Percentiles rank a stretch among this genome's conserved stretches.
phyloP scores from a whole-genome alignment of 2,797 vertebrate genomes.

The Sebastiscus tertius region DNA sequence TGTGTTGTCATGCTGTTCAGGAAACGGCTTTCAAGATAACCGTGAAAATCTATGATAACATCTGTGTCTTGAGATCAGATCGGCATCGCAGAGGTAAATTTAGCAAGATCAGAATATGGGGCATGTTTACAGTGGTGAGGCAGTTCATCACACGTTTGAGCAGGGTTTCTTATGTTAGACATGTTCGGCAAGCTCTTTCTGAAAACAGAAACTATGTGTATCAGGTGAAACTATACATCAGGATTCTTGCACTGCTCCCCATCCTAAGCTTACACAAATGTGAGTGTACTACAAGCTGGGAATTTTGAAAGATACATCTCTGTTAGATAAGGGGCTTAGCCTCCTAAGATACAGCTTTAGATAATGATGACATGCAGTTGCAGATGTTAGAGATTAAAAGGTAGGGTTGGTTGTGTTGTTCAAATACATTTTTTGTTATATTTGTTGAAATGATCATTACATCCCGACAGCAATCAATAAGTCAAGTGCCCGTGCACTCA shows the following conservation, averaged over 20 bases:
- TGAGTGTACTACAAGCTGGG: background rate
- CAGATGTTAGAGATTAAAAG: background rate
- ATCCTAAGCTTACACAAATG: background rate
- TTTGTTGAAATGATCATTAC: background rate
- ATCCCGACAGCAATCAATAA: background rate
- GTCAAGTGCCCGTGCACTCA: background rate
- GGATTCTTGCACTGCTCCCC: background rate
- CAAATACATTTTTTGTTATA: rapidly evolving
- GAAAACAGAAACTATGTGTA: background rate
- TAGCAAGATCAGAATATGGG: background rate
- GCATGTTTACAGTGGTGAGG: background rate
- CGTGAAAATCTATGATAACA: background rate
- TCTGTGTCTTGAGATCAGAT: background rate
- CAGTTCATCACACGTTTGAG: background rate
- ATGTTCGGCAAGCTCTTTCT: background rate
- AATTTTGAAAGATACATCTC: background rate
- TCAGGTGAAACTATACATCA: background rate
- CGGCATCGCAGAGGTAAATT: background rate
- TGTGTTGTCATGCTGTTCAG: constrained; percentile 9
- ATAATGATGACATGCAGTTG: background rate
- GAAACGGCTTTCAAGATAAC: constrained; percentile 28
- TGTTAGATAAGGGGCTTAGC: background rate
- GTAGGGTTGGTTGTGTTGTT: background rate
- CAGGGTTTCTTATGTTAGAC: background rate
- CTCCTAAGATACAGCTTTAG: constrained; percentile 4